A percentile compares a stretch with the other conserved stretches of the same genome.
These are phyloP conservation scores for Pogonocichla stellata DNA, from an alignment of 2,113 vertebrate species.

Conservation along the genomic window DNA sequence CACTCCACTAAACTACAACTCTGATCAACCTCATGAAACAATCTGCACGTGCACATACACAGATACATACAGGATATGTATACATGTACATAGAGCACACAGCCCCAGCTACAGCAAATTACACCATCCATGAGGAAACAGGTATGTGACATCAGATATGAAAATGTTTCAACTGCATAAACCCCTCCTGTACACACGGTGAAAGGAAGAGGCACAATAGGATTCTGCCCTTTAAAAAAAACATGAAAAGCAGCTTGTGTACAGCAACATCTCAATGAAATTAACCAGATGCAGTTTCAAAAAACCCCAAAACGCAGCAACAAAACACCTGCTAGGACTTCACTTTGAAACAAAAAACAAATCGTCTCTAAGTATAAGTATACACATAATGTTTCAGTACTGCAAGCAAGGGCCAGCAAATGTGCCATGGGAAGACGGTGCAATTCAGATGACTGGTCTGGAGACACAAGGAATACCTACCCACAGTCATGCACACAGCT, in stretches of 20 bases:
- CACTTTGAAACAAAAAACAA: background rate
- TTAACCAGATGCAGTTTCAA: background rate
- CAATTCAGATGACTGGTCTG: background rate
- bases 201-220: background rate
- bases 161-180: background rate
- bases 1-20: background rate
- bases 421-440: rapidly evolving
- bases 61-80: rapidly evolving
- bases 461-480: background rate
- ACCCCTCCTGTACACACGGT: background rate
- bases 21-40: background rate
- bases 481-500: rapidly evolving
- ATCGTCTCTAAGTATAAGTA: background rate
- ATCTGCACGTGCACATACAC: rapidly evolving
- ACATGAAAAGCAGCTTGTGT: background rate
- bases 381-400: background rate
- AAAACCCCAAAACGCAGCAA: background rate
- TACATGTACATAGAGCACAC: rapidly evolving
- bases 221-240: background rate
- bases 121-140: background rate
- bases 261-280: background rate
- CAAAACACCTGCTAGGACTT: background rate
- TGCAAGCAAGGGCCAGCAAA: background rate
- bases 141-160: background rate
- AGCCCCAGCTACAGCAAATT: background rate